Conservation (phyloP, 2,113 vertebrate genomes). For the Anseranas semipalmata region DNA sequence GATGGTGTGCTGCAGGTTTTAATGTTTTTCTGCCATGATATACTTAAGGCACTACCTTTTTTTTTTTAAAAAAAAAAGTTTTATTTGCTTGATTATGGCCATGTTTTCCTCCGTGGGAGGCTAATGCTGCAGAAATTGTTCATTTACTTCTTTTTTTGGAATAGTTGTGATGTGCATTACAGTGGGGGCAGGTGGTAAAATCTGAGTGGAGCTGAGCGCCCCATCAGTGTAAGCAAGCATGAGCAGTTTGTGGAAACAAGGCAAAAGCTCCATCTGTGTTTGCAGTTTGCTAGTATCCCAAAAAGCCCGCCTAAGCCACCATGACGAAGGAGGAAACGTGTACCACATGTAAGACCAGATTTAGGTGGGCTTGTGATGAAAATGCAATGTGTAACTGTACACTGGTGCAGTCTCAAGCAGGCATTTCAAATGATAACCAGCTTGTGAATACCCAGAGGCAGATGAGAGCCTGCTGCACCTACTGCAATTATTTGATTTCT, state of each 20-base stretch:
- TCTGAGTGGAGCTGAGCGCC: not conserved
- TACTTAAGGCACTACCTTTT: rapidly evolving
- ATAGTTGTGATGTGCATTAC: not conserved
- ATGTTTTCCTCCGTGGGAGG: rapidly evolving
- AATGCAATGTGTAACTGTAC: not conserved
- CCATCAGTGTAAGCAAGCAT: rapidly evolving
- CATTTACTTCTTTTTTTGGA: not conserved
- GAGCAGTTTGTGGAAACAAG: not conserved
- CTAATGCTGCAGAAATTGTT: not conserved
- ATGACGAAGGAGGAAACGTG: not conserved
- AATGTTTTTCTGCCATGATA: not conserved
- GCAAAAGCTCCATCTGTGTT: not conserved
- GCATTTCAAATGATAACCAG: not conserved
- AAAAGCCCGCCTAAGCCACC: not conserved
- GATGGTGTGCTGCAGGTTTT: not conserved
- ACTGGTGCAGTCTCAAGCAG: not conserved
- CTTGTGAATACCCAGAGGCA: not conserved
- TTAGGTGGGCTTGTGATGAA: not conserved
- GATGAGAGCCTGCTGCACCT: not conserved
- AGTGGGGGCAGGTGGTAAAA: rapidly evolving
- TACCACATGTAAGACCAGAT: not conserved
- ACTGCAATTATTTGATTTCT: slow-evolving; percentile 1
- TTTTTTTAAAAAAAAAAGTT: not conserved
- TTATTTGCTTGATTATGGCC: not conserved
- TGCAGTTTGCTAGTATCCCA: not conserved